Evolutionary conservation across 2,797 vertebrate genomes (phyloP), one percentile per base, ranked within the genome.

Genomic region (Danio jaintianensis): DNA sequence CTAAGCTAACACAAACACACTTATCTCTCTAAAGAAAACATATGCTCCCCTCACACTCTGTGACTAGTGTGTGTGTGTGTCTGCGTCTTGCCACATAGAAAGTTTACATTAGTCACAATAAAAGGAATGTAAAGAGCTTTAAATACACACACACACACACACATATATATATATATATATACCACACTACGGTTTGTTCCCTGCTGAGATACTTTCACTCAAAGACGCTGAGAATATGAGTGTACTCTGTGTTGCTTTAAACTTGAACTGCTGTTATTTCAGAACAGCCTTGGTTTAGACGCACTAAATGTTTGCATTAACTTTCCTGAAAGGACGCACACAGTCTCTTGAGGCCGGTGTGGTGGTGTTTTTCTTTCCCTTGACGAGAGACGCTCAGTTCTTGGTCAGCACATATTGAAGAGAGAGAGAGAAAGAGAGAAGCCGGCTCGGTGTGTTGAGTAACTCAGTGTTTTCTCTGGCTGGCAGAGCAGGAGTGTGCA

Each of bases 231-330:
- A 67, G 63, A 78, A 62, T 66, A 52, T 77, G 66, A 74, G n/a
- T 62, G 42, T 61, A 70, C 71, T 76, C 56, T 69, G 56, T 87
- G 86, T 88, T 85, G 79, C 79, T 83, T 89, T 87, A 85, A 85
- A 90, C 87, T 84, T 89, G 40, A 86, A 88, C 64, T n/a, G 56
- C 75, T 87, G 85, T 85, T 84, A 82, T 76, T 87, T 82, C 79
- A 82, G 82, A 89, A 85, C 67, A 89, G 83, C 89, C 85, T 89
- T 88, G 89, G 75, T 84, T 76, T 72, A 74, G 43, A 87, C 67
- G 72, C 66, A 69, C 63, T 83, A 74, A 85, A 75, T 53, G 79
- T 79, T 76, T 82, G 68, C 6, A 48, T 80, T 75, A 36, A 79
- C 63, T 29, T 63, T 82, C 52, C 55, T 47, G 13, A 53, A 78